Evolutionary conservation across 2,113 vertebrate genomes (phyloP).

Genomic region (Saccopteryx bilineata): DNA sequence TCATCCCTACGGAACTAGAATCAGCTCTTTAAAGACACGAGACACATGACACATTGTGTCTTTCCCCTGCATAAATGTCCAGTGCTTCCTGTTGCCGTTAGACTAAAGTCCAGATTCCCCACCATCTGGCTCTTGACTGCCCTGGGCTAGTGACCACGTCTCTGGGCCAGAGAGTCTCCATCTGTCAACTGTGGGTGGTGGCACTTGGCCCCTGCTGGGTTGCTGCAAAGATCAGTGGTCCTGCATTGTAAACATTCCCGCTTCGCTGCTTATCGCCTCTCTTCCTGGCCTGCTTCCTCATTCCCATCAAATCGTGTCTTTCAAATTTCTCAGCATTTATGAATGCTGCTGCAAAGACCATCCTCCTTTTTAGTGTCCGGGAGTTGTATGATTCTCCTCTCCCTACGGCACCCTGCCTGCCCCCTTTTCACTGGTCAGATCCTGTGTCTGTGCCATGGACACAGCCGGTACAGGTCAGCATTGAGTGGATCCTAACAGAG

Average conservation of each 20-base stretch:
- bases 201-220: accelerated
- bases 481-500: neutral
- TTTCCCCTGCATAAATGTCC: neutral
- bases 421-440: neutral
- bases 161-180: neutral
- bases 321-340: neutral
- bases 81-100: neutral
- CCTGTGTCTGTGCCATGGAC: accelerated
- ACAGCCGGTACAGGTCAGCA: neutral
- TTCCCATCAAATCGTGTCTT: neutral
- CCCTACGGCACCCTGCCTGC: neutral
- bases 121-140: neutral
- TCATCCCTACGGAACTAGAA: neutral
- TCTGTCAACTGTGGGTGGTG: neutral
- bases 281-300: neutral
- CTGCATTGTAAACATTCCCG: accelerated
- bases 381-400: neutral
- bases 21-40: neutral
- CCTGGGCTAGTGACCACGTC: neutral
- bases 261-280: neutral
- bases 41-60: neutral
- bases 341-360: accelerated
- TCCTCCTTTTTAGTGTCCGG: neutral
- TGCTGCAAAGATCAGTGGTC: accelerated
- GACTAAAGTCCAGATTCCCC: neutral